Percentiles rank a stretch among this genome's conserved stretches.
phyloP scores from a whole-genome alignment of 2,113 vertebrate species.

The Neopipo cinnamomea region DNA sequence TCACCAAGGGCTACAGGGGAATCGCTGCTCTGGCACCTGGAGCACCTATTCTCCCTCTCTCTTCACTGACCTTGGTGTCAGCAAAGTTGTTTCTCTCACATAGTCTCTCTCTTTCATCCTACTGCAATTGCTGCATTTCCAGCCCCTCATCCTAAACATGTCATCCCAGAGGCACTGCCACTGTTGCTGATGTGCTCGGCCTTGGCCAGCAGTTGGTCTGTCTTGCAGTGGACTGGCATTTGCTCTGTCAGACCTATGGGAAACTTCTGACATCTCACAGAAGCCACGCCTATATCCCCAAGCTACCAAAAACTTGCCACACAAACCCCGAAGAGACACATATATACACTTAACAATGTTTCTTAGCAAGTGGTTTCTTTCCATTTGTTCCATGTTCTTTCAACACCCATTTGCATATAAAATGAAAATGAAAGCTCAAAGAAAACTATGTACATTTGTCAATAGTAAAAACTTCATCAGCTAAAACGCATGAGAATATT shows the following conservation, averaged over 20 bases:
- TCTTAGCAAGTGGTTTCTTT: not conserved
- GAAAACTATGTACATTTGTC: not conserved
- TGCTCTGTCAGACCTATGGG: not conserved
- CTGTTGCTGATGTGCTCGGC: not conserved
- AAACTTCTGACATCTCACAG: not conserved
- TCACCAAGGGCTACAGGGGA: not conserved
- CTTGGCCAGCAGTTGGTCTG: not conserved
- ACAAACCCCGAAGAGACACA: not conserved
- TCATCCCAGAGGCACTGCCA: not conserved
- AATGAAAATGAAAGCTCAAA: not conserved
- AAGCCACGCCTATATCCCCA: too few relatives aligned
- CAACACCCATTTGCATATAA: not conserved
- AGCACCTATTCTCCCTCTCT: accelerated
- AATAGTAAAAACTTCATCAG: not conserved
- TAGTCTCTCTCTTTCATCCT: not conserved
- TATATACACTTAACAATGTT: not conserved
- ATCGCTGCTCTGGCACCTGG: not conserved
- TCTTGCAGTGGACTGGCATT: not conserved
- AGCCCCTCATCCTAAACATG: not conserved
- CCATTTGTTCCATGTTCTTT: not conserved
- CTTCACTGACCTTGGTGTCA: not conserved
- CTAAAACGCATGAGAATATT: not conserved
- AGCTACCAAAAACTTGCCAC: not conserved
- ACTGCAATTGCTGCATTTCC: not conserved
- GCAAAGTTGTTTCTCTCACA: not conserved